Base-by-base conservation (phyloP, 2,113 vertebrate genomes). In the Ptychochromis oligacanthus region DNA sequence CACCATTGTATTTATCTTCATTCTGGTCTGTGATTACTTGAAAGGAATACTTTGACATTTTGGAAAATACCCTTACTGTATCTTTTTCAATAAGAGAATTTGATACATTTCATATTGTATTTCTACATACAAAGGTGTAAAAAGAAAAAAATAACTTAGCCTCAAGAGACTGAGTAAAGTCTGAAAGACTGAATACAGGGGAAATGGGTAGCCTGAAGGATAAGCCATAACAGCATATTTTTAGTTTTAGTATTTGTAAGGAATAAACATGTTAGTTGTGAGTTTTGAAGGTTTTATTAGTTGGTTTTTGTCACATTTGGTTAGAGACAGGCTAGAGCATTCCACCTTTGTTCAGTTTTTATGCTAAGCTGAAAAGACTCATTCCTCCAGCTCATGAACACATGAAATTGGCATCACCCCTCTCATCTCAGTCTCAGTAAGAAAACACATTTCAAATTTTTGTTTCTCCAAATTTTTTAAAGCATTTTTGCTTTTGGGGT, bases 1-100 rank as follows among this genome's bases (percentile, higher is more conserved):
- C 14, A 10, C 24, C 58, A 75, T 26, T 80, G 26, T 64, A 52
- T 87, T 84, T 58, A 75, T 88, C 64, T 57, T 31, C 14, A 20
- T 57, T 12, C 34, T n/a, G 31, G 4, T 49, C 6, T 62, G 2
- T 34, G 3, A 77, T 40, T 56, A 40, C 62, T 49, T 43, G 26
- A 20, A 60, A 74, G 24, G 36, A 77, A 57, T 79, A 77, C 43
- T 77, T 64, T 65, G 24, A 13, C 34, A 7, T 64, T 26, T 31
- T 76, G 36, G 22, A 57, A 82, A 14, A 65, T 56, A 65, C 22
- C 12, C 55, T 40, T 52, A 49, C 6, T 13, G 43, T 18, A 72
- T 34, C 40, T 52, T 78, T 61, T 78, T 52, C n/a, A 57, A 11
- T 20, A 61, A 62, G 11, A 36, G 38, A 28, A 77, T 58, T 77